These are phyloP conservation scores for Melanotaenia nigrans DNA, from an alignment of 2,797 vertebrate species.

Conservation along the genomic window DNA sequence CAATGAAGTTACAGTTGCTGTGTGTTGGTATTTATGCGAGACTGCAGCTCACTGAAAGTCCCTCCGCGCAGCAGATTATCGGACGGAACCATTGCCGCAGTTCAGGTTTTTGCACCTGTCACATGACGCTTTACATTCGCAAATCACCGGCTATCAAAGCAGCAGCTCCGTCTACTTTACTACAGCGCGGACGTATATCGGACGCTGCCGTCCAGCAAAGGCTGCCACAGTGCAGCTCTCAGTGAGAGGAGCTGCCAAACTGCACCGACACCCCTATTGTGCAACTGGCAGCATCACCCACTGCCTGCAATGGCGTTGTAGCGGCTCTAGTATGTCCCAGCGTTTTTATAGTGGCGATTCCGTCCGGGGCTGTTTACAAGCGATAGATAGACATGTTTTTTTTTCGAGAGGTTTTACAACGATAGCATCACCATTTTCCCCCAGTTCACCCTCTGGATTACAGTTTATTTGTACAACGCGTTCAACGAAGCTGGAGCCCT, in stretches of 20 bases:
- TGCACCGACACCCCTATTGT: conserved; percentile 67
- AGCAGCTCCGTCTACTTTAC: conserved; percentile 4
- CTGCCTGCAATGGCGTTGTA: conserved; percentile 83
- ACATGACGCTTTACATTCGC: conserved; percentile 54
- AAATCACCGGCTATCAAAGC: not conserved
- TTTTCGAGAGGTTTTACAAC: conserved; percentile 34
- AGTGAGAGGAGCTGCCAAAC: conserved; percentile 36
- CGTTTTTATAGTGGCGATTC: conserved; percentile 64
- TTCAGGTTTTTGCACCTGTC: conserved; percentile 79
- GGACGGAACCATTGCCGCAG: conserved; percentile 82
- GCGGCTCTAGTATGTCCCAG: conserved; percentile 71
- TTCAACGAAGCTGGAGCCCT: conserved; percentile 63
- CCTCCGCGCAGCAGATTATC: conserved; percentile 77
- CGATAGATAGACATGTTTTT: conserved; percentile 52
- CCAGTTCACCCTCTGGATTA: conserved; percentile 45
- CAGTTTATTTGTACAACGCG: conserved; percentile 51
- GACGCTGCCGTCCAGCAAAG: not conserved
- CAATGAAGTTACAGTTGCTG: conserved; percentile 59
- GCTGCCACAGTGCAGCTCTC: conserved; percentile 28
- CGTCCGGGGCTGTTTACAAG: conserved; percentile 54
- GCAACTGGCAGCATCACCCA: conserved; percentile 75
- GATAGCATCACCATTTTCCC: conserved; percentile 28
- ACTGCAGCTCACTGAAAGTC: conserved; percentile 78
- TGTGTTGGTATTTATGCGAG: conserved; percentile 76
- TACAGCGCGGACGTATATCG: conserved; percentile 2